Percentiles rank a stretch among this genome's conserved stretches.
Evolutionary conservation across 2,113 vertebrate genomes (phyloP).

Genomic region (Ovis aries): DNA sequence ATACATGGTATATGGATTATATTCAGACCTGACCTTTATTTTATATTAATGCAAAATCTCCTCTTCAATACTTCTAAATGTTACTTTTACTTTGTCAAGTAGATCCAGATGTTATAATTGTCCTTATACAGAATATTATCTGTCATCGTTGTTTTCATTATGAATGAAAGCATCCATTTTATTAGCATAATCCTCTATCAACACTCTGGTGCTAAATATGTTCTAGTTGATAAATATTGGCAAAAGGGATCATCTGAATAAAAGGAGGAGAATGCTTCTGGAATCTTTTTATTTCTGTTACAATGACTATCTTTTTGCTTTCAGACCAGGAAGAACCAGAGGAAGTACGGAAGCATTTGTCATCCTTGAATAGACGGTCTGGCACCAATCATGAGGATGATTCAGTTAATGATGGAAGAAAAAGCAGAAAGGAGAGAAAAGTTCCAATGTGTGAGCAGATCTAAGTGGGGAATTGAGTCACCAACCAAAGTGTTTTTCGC

Average conservation of each 20-base stretch:
- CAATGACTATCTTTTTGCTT: background rate
- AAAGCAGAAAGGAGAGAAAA: background rate
- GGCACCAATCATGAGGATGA: background rate
- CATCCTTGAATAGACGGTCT: background rate
- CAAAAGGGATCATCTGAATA: background rate
- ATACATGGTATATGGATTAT: background rate
- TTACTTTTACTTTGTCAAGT: background rate
- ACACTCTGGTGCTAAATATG: conserved; percentile 6
- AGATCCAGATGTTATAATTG: background rate
- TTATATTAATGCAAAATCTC: background rate
- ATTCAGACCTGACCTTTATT: background rate
- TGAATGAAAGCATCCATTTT: conserved; percentile 7
- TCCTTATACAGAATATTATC: background rate
- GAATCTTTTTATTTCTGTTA: background rate
- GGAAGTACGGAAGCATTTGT: background rate
- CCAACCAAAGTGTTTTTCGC: background rate
- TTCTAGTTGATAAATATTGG: conserved; percentile 1
- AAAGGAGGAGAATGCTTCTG: background rate
- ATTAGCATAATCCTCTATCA: background rate
- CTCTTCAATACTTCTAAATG: conserved; percentile 3
- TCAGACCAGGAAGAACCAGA: background rate
- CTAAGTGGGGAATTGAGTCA: background rate
- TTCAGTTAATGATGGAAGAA: background rate
- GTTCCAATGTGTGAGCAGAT: background rate
- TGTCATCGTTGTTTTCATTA: conserved; percentile 20